These are phyloP conservation scores for Aspidapion aeneum DNA, from an alignment of 2,888 invertebrate genomes.

Conservation along the genomic window DNA sequence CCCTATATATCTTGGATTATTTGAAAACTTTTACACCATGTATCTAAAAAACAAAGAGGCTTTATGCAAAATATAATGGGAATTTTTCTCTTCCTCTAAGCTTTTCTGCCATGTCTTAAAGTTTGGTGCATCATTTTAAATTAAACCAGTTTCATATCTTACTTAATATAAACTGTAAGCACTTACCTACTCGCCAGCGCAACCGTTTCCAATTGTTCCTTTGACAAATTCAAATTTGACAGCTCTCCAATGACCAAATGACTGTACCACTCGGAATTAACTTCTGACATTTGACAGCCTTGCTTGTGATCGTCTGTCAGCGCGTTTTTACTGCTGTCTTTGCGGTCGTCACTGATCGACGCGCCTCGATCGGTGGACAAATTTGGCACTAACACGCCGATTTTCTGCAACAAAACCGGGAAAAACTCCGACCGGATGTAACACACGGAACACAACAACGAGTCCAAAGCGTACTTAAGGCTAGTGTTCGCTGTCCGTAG, in stretches of 20 bases:
- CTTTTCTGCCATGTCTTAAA: too few species aligned
- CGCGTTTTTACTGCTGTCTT: conserved; percentile 42
- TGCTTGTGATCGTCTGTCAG: conserved; percentile 22
- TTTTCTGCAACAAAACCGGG: conserved; percentile 65
- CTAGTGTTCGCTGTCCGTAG: conserved; percentile 64
- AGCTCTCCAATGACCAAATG: conserved; percentile 56
- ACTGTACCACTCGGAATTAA: conserved; percentile 55
- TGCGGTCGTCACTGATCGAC: conserved; percentile 58
- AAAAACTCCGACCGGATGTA: conserved; percentile 78
- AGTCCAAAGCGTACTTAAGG: conserved; percentile 81
- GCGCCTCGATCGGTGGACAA: conserved; percentile 51
- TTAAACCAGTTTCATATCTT: too few species aligned
- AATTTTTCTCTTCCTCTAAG: too few species aligned
- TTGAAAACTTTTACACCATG: too few species aligned
- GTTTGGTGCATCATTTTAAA: too few species aligned
- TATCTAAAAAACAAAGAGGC: too few species aligned
- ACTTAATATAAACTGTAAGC: too few species aligned
- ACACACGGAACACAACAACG: conserved; percentile 81
- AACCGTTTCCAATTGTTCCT: conserved; percentile 69
- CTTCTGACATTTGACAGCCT: conserved; percentile 17
- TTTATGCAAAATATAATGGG: too few species aligned
- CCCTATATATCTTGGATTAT: too few species aligned
- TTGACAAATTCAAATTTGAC: conserved; percentile 54
- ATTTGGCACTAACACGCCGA: conserved; percentile 60
- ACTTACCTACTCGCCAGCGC: conserved; percentile 79